Conservation (phyloP, 2,888 invertebrate genomes). For the Lepetodrilus schrolli region DNA sequence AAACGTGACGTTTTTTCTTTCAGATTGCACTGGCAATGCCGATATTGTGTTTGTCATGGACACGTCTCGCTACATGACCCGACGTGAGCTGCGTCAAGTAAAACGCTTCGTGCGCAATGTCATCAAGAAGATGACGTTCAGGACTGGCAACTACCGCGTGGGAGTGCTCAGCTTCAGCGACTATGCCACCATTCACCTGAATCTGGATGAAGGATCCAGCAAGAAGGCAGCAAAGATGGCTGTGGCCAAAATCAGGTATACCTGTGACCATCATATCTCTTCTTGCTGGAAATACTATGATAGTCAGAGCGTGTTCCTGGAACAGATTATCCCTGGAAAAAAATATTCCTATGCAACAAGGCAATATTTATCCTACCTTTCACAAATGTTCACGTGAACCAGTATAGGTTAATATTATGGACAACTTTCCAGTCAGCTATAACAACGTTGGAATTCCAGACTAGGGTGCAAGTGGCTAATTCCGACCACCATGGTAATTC, state of each 20-base stretch:
- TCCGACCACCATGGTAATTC: no score
- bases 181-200: slow-evolving; percentile 50
- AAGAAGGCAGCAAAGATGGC: slow-evolving; percentile 56
- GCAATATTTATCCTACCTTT: no score
- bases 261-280: no score
- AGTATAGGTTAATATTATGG: no score
- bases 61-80: slow-evolving; percentile 65
- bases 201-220: slow-evolving; percentile 50
- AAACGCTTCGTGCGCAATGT: slow-evolving; percentile 61
- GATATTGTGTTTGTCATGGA: slow-evolving; percentile 71
- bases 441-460: no score
- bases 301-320: no score
- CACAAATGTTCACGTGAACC: no score
- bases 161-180: slow-evolving; percentile 65
- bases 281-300: no score
- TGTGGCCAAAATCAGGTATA: slow-evolving; percentile 63
- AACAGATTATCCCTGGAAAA: no score
- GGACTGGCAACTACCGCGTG: slow-evolving; percentile 57
- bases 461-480: no score
- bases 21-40: slow-evolving; percentile 60
- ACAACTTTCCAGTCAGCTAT: no score
- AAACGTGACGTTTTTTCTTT: not conserved
- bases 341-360: no score
- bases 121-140: slow-evolving; percentile 64
- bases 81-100: slow-evolving; percentile 56